phyloP scores from a whole-genome alignment of 2,888 invertebrate species.

The Leptinotarsa tumamoca region DNA sequence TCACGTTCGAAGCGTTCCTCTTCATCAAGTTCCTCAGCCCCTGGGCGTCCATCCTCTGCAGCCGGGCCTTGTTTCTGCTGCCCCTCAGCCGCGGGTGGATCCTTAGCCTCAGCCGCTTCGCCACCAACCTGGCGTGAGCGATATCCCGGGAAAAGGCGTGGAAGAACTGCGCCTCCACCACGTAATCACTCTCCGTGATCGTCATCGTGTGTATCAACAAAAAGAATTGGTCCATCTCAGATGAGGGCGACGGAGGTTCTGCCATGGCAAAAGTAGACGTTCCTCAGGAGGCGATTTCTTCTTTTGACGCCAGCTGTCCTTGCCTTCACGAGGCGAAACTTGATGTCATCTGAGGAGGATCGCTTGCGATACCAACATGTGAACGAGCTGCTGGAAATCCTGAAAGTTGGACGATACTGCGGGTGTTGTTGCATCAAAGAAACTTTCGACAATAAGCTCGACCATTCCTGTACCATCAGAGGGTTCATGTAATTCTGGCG shows the following conservation, averaged over 20 bases:
- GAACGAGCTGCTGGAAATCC: conserved; percentile 35
- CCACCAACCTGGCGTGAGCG: conserved; percentile 56
- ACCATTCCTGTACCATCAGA: conserved; percentile 56
- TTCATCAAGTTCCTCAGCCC: conserved; percentile 61
- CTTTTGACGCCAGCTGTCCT: conserved; percentile 53
- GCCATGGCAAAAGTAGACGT: conserved; percentile 61
- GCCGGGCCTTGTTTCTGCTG: conserved; percentile 54
- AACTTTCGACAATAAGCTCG: conserved; percentile 26
- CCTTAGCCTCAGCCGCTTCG: conserved; percentile 57
- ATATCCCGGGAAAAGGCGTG: conserved; percentile 59
- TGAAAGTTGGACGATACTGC: too few relatives aligned
- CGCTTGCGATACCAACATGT: conserved; percentile 55
- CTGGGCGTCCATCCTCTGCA: conserved; percentile 55
- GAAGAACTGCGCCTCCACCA: conserved; percentile 66
- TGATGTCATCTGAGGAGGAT: conserved; percentile 66
- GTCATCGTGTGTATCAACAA: conserved; percentile 67
- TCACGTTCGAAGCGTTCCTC: conserved; percentile 59
- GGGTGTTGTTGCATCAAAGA: conserved; percentile 51
- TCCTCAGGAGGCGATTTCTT: conserved; percentile 55
- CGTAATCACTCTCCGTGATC: conserved; percentile 64
- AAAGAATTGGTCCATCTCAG: conserved; percentile 51
- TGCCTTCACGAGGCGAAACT: conserved; percentile 54
- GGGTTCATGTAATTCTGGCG: not conserved
- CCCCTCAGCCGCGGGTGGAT: conserved; percentile 55
- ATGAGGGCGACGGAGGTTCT: conserved; percentile 61